Conservation (phyloP, 2,113 vertebrate species). For the Pelmatolapia mariae region DNA sequence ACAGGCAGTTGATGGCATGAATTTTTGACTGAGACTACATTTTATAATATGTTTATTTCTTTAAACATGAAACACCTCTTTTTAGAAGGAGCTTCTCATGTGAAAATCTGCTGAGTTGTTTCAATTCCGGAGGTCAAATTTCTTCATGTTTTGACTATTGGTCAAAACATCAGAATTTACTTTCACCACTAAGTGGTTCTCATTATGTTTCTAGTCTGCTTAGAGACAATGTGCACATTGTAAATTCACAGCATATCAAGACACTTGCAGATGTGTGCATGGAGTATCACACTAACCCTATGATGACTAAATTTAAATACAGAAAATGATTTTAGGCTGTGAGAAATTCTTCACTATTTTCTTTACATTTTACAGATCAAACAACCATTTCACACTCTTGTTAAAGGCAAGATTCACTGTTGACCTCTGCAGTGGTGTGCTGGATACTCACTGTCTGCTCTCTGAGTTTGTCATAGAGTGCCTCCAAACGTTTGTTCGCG, state of each 20-base stretch:
- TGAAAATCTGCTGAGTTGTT: neutral
- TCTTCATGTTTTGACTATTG: neutral
- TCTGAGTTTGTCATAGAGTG: conserved; percentile 93
- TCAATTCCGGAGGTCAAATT: neutral
- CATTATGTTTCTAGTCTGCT: neutral
- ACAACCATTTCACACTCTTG: neutral
- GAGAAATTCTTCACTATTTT: neutral
- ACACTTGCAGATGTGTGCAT: neutral
- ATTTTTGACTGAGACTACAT: neutral
- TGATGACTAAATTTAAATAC: neutral
- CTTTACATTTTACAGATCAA: neutral
- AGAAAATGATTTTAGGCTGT: neutral
- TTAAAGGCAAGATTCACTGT: neutral
- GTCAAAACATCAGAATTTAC: neutral
- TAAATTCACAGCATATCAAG: neutral
- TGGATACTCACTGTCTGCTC: conserved; percentile 86
- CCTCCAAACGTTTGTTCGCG: conserved; percentile 91
- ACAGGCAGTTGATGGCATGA: neutral
- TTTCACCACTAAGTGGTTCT: neutral
- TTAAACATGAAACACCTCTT: neutral
- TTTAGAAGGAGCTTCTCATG: neutral
- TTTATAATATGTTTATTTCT: neutral
- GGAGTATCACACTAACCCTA: neutral
- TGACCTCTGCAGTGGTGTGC: neutral
- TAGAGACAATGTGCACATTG: neutral